These are phyloP conservation scores for Griposia aprilina DNA, from an alignment of 2,888 invertebrate genomes.

Conservation along the genomic window DNA sequence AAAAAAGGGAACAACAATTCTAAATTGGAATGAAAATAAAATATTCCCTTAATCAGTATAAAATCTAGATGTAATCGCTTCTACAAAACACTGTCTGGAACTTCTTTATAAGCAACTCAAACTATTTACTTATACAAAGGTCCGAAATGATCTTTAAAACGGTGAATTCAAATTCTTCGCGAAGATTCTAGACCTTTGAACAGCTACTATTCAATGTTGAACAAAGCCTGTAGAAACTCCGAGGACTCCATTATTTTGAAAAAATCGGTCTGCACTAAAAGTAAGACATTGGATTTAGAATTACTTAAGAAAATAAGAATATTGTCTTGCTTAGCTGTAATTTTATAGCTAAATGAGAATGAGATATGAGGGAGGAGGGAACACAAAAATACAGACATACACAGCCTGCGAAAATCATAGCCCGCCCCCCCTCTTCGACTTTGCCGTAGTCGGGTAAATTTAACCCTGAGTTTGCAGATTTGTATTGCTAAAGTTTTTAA, in stretches of 20 bases:
- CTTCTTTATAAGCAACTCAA: constrained; percentile 16
- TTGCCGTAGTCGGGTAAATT: too few species aligned
- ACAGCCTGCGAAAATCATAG: neutral
- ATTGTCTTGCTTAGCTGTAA: neutral
- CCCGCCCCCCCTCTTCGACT: neutral
- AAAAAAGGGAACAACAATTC: neutral
- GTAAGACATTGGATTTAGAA: neutral
- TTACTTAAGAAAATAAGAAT: neutral
- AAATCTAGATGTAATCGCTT: neutral
- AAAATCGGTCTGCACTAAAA: constrained; percentile 14
- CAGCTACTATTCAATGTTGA: constrained; percentile 52
- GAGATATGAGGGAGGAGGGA: neutral
- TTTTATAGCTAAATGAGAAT: too few species aligned
- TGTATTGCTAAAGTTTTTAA: neutral
- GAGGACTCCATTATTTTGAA: constrained; percentile 22
- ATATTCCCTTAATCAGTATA: neutral
- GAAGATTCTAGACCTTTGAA: constrained; percentile 62
- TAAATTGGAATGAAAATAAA: neutral
- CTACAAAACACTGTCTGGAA: neutral
- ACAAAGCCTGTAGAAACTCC: constrained; percentile 49
- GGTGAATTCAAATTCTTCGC: constrained; percentile 39
- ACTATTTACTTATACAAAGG: constrained; percentile 41
- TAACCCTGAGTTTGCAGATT: neutral
- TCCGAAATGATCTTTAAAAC: constrained; percentile 33
- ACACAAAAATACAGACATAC: neutral